Evolutionary conservation across 1,140 invertebrate species (phyloP), one percentile per base, ranked within the genome.

Genomic region (Caenorhabditis latens): DNA sequence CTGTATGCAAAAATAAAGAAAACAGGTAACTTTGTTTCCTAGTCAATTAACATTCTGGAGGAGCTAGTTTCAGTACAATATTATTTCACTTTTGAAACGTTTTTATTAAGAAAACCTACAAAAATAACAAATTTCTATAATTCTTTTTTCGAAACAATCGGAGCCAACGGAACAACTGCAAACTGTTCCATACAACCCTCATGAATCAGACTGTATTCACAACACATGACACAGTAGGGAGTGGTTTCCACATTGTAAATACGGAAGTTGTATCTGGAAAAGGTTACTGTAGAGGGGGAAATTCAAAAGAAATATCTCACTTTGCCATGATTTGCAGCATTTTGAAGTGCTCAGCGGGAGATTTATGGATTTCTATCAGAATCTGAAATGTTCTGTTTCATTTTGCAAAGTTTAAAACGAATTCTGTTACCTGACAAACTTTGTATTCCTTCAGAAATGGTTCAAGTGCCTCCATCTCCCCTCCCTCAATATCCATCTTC

Each of bases 321-420:
- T n/a, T 71, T 16, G 65, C 65, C 65, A 71, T 63, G n/a, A 21
- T 63, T 40, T 63, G 21, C 11, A 63, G 14, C 61, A 63, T 32
- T 40, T 21, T 63, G 24, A 32, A 14, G 61, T 63, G 61, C 19
- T 63, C 61, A 7, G 61, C 4, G 1, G 61, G 61, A 2, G 24
- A 13, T 63, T 24, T 24, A 4, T 63, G 61, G 13, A 63, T 11
- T 63, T 63, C 61, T 13, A 63, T 63, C 21, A 63, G 24, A 7
- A 63, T 63, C 61, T 63, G 61, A 32, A 63, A 53, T 1, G 0
- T 19, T 19, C n/a, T 58, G 8, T 1, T n/a, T 58, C 57, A 58
- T n/a, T n/a, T 58, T 58, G 57, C 2, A 4, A 11, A 6, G 6
- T 40, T 8, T 24, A 13, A 5, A 63, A 32, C 1, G 2, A 71